Base-by-base conservation (phyloP, 2,113 vertebrate genomes). In the Paratilapia polleni region DNA sequence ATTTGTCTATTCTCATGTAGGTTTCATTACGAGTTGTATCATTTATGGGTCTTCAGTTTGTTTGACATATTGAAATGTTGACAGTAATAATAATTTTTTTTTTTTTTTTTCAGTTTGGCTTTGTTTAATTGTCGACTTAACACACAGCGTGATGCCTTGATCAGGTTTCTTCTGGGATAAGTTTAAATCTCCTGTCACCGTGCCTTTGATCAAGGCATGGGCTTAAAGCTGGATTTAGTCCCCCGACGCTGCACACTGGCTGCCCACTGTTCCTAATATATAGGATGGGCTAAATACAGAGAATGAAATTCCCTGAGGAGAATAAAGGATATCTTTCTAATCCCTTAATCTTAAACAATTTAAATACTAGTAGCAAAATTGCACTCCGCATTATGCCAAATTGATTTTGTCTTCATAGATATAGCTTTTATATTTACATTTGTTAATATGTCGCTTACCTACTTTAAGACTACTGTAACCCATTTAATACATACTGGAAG, bases 1-100 rank as follows among this genome's bases (percentile, higher is more conserved):
- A 43, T 38, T 11, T 6, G 0, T 28, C 22, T 2, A 8, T 2
- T 49, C 0, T 49, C 41, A 49, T 1, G 26, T 15, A 49, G 0
- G 9, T 12, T 28, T 70, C 64, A 49, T 6, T 70, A 4, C 5
- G 15, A 49, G 43, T 15, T 47, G 13, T 5, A 47, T 47, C 43
- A 47, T 5, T 5, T 14, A 12, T 47, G 14, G 0, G 5, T 15
- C 43, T 47, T 28, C 24, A 49, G 24, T 28, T 28, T 49, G 9
- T 28, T 28, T 70, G 24, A 70, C 43, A 49, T 28, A 20, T 12
- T 20, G 5, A 70, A 49, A 70, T 20, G 22, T 6, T 47, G n/a
- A 66, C 41, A 68, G 26, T 43, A n/a, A 4, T 31, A n/a, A n/a
- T n/a, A n/a, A n/a, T n/a, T n/a, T n/a, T n/a, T n/a, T 24, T 47